Evolutionary conservation across 1,140 invertebrate species (phyloP).

Genomic region (Phenacoccus solenopsis): DNA sequence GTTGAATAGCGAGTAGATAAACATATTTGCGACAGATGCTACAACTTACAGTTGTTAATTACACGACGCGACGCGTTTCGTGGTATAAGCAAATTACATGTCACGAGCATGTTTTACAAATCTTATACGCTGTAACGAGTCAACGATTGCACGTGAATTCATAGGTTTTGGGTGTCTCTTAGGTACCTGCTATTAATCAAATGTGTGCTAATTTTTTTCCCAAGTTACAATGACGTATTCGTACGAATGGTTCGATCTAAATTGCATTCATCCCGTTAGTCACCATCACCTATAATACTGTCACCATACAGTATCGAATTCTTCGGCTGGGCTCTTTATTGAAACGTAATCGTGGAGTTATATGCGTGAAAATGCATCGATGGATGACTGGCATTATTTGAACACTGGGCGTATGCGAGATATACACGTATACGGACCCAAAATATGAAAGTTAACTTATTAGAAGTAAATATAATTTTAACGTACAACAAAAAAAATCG

Average conservation of each 20-base stretch:
- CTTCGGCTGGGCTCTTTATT: not conserved
- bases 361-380: not conserved
- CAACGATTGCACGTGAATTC: too few species aligned
- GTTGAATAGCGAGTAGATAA: too few species aligned
- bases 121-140: too few species aligned
- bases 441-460: conserved; percentile 6
- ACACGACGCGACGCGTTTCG: too few species aligned
- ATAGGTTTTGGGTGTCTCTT: too few species aligned
- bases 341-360: not conserved
- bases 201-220: too few species aligned
- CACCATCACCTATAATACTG: not conserved
- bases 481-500: not conserved
- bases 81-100: too few species aligned
- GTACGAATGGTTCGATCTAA: not conserved
- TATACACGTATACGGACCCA: not conserved
- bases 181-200: too few species aligned
- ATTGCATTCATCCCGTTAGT: not conserved
- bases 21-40: too few species aligned
- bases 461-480: conserved; percentile 2
- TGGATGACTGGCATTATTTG: conserved; percentile 9
- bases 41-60: too few species aligned
- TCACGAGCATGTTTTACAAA: too few species aligned
- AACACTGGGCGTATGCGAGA: not conserved
- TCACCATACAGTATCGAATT: not conserved
- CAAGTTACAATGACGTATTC: too few species aligned